Base-by-base conservation (phyloP, 2,113 vertebrate species). In the Erpornis zantholeuca region DNA sequence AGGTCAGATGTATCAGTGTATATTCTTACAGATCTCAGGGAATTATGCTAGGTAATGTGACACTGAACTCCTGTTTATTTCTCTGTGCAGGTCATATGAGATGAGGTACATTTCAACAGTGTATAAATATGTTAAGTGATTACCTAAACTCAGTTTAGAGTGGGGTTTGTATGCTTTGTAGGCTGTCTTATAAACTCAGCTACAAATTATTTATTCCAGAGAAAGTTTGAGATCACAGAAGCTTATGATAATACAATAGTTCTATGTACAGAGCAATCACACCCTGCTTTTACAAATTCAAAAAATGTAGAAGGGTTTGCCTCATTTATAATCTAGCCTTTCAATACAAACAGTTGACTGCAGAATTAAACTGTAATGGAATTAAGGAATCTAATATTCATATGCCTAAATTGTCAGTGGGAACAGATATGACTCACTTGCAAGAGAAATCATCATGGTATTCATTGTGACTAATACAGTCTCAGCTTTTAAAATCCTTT, bases 401-500 rank as follows among this genome's bases (percentile, higher is more conserved):
- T 65, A 73, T 87, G 65, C 27, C 44, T 69, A 0, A 64, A 56
- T 82, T 86, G 79, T 42, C 70, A 89, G 73, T 61, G 17, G 33
- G 63, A 96, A 80, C 23, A 85, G 57, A 24, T 92, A 80, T 56
- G 47, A 92, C 81, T 95, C 93, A 93, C 44, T 91, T 76, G 73
- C n/a, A 84, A 92, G 18, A 95, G 45, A 91, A 91, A 61, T 40
- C 66, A 73, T 85, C 47, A 45, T 70, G 68, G 52, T 80, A 59
- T 47, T 88, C 38, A 25, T 21, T 50, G 84, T 96, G 95, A 94
- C 84, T 96, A 89, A 96, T 35, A 82, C 18, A 82, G 81, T 29
- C 77, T 86, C 75, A 63, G 90, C 59, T 93, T 96, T 86, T 88
- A 66, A 86, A 94, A 73, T 81, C 47, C 38, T 90, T 82, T 57